Evolutionary conservation across 2,888 invertebrate genomes (phyloP).

Genomic region (Dynastes grantii): DNA sequence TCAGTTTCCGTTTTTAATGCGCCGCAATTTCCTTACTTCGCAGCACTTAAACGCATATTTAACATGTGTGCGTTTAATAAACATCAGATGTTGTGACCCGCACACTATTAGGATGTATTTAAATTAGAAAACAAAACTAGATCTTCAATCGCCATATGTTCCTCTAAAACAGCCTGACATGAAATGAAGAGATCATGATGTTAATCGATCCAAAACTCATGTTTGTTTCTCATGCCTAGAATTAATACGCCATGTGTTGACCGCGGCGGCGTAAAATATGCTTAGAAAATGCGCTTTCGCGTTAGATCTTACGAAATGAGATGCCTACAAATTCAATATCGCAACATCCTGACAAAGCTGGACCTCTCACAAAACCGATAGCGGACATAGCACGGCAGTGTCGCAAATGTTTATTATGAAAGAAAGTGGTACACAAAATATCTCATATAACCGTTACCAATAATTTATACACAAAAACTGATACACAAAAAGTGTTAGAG

Average conservation of each 20-base stretch:
- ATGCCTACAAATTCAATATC: constrained; percentile 6
- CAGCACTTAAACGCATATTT: no score
- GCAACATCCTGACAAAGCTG: constrained; percentile 3
- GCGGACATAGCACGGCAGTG: background rate
- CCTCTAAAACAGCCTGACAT: background rate
- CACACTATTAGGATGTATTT: no score
- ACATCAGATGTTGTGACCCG: background rate
- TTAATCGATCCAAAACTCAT: constrained; percentile 15
- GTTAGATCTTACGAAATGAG: background rate
- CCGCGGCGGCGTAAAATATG: background rate
- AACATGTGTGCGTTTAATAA: background rate
- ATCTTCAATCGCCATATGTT: constrained; percentile 23
- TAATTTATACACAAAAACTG: no score
- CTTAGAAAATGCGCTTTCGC: constrained; percentile 22
- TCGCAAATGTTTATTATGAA: constrained; percentile 1
- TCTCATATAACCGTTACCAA: no score
- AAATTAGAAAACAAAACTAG: background rate
- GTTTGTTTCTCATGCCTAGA: background rate
- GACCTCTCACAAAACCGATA: background rate
- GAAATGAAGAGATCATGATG: constrained; percentile 19
- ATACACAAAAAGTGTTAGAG: no score
- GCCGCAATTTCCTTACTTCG: no score
- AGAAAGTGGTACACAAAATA: background rate
- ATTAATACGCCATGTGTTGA: constrained; percentile 21
- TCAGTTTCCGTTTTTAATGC: no score